These are phyloP conservation scores for Drosophila neocordata DNA, from an alignment of 1,140 invertebrate genomes.

Conservation along the genomic window DNA sequence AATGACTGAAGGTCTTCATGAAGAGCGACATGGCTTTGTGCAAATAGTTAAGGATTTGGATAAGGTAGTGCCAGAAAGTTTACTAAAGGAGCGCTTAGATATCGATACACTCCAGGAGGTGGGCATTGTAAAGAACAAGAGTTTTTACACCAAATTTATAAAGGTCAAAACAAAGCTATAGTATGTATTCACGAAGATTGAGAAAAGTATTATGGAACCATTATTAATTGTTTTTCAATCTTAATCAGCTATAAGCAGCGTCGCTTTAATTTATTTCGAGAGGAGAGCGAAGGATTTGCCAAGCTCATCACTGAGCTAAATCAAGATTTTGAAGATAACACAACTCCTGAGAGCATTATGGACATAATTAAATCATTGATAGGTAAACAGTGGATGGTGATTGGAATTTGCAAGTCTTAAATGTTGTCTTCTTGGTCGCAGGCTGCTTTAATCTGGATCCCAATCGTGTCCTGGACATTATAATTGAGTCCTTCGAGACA, in stretches of 20 bases:
- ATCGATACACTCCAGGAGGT: constrained; percentile 96
- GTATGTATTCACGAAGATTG: constrained; percentile 87
- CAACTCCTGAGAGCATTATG: constrained; percentile 86
- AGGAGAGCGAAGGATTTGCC: constrained; percentile 99
- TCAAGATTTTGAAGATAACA: constrained; percentile 90
- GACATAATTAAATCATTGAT: constrained; percentile 96
- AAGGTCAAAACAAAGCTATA: constrained; percentile 99
- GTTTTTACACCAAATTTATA: constrained; percentile 98
- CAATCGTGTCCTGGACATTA: constrained; percentile 97
- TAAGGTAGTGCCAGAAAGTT: constrained; percentile 91
- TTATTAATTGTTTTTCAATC: not conserved
- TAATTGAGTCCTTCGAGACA: constrained; percentile 98
- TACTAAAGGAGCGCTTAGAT: constrained; percentile 96
- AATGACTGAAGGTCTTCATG: constrained; percentile 85
- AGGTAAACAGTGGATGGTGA: constrained; percentile 84
- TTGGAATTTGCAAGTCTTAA: not conserved
- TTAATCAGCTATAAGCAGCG: constrained; percentile 96
- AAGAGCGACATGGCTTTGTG: constrained; percentile 89
- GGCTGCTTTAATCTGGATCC: constrained; percentile 99
- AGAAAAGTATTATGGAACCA: not conserved
- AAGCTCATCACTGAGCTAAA: constrained; percentile 98
- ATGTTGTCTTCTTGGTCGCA: constrained; percentile 82
- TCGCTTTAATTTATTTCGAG: constrained; percentile 99
- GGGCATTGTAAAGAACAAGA: constrained; percentile 95
- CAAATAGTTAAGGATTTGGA: constrained; percentile 90